Percentiles rank a stretch among this genome's conserved stretches.
phyloP scores from a whole-genome alignment of 2,888 invertebrate genomes.

The Orthonychiurus folsomi region DNA sequence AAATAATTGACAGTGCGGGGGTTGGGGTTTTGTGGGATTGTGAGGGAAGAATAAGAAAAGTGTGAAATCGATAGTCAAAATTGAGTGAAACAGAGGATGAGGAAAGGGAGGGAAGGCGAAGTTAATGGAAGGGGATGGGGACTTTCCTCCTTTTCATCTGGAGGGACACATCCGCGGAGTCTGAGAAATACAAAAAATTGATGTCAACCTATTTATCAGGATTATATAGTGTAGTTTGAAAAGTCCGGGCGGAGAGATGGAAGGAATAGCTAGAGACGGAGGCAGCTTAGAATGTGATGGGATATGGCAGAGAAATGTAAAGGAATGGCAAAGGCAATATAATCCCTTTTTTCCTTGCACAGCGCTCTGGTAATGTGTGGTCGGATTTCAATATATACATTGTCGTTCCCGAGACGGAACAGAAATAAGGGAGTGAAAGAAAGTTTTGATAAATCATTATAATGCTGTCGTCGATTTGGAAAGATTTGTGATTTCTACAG shows the following conservation, averaged over 20 bases:
- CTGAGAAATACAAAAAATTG: conserved; percentile 37
- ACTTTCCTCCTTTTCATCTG: conserved; percentile 2
- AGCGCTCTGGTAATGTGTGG: conserved; percentile 23
- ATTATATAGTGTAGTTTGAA: conserved; percentile 36
- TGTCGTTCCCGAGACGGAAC: conserved; percentile 21
- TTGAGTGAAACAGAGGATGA: conserved; percentile 19
- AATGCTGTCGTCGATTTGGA: conserved; percentile 40
- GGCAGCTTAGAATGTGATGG: conserved; percentile 7
- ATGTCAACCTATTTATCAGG: conserved; percentile 41
- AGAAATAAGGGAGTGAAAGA: conserved; percentile 21
- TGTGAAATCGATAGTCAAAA: conserved; percentile 39
- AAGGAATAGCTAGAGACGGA: not conserved
- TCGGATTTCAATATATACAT: conserved; percentile 37
- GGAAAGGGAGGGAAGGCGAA: conserved; percentile 13
- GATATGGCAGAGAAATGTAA: conserved; percentile 14
- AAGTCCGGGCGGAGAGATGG: not conserved
- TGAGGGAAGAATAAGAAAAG: conserved; percentile 26
- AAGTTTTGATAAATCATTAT: conserved; percentile 41
- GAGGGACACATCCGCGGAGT: conserved; percentile 16
- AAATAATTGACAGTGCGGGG: not conserved
- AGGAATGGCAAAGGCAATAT: conserved; percentile 30
- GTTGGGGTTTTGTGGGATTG: not conserved
- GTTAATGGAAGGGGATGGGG: conserved; percentile 2
- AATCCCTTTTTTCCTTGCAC: conserved; percentile 34
- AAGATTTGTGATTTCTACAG: conserved; percentile 35